Conservation (phyloP, 2,888 invertebrate species). For the Megamerina dolium region DNA sequence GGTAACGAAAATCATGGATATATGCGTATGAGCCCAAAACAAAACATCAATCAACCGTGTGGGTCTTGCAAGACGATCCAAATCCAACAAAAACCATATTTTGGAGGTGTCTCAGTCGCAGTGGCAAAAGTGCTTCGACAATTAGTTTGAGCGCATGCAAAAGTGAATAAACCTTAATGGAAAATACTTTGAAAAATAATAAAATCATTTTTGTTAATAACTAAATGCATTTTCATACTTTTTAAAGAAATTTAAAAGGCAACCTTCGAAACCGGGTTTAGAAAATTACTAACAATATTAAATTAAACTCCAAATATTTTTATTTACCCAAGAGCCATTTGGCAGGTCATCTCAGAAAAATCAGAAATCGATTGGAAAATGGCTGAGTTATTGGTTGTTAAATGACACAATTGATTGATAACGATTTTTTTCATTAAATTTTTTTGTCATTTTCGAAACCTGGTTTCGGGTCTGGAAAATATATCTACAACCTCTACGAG, state of each 20-base stretch:
- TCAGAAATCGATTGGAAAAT: too few relatives aligned
- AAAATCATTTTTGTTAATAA: neutral
- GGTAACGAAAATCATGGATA: constrained; percentile 9
- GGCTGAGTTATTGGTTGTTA: too few relatives aligned
- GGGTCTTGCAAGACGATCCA: neutral
- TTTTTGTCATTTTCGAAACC: too few relatives aligned
- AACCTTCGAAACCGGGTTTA: neutral
- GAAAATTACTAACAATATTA: too few relatives aligned
- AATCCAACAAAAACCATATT: neutral
- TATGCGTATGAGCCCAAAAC: constrained; percentile 10
- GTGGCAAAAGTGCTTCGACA: constrained; percentile 4
- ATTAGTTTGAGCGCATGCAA: constrained; percentile 1
- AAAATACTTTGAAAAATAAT: constrained; percentile 6
- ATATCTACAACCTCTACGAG: too few relatives aligned
- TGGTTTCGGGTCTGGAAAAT: too few relatives aligned
- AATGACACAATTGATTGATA: too few relatives aligned
- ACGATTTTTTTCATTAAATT: too few relatives aligned
- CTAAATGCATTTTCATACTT: constrained; percentile 1
- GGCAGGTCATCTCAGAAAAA: too few relatives aligned
- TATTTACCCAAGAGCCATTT: too few relatives aligned
- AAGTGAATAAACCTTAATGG: constrained; percentile 1
- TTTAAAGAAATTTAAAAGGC: neutral
- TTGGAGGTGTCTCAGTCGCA: neutral
- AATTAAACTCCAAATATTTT: too few relatives aligned
- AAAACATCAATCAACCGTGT: constrained; percentile 10